Evolutionary conservation across 2,797 vertebrate genomes (phyloP).

Genomic region (Pteronotus mesoamericanus): DNA sequence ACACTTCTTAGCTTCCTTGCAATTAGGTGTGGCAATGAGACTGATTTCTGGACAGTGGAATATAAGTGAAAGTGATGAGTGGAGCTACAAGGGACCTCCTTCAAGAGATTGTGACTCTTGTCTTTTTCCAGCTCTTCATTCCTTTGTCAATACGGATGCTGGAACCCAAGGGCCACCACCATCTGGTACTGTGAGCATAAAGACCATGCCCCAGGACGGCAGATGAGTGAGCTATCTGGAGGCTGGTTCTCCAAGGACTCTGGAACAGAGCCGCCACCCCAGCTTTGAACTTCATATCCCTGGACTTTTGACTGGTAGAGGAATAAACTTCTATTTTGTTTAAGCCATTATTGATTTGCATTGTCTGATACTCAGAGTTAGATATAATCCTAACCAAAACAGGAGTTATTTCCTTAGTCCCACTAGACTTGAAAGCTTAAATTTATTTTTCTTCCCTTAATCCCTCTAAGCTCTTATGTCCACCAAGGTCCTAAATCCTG

Average conservation of each 20-base stretch:
- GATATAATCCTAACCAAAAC: background rate
- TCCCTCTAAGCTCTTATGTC: background rate
- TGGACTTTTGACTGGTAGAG: background rate
- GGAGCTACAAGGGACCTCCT: background rate
- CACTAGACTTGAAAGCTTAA: background rate
- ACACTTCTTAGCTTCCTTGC: background rate
- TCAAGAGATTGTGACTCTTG: background rate
- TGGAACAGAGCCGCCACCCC: background rate
- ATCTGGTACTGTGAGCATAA: background rate
- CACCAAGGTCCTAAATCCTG: background rate
- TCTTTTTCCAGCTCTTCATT: background rate
- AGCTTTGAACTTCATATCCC: background rate
- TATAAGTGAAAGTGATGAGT: background rate
- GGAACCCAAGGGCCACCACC: background rate
- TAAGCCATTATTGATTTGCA: background rate
- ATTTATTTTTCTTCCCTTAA: background rate
- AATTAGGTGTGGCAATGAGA: background rate
- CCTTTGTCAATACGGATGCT: background rate
- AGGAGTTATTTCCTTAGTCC: background rate
- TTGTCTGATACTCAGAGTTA: conserved; percentile 11
- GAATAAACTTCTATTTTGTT: background rate
- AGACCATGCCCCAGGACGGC: background rate
- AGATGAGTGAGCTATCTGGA: background rate
- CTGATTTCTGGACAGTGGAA: background rate
- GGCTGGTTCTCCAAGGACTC: background rate